phyloP scores from a whole-genome alignment of 2,888 invertebrate genomes.

The Galerucella nymphaeae region DNA sequence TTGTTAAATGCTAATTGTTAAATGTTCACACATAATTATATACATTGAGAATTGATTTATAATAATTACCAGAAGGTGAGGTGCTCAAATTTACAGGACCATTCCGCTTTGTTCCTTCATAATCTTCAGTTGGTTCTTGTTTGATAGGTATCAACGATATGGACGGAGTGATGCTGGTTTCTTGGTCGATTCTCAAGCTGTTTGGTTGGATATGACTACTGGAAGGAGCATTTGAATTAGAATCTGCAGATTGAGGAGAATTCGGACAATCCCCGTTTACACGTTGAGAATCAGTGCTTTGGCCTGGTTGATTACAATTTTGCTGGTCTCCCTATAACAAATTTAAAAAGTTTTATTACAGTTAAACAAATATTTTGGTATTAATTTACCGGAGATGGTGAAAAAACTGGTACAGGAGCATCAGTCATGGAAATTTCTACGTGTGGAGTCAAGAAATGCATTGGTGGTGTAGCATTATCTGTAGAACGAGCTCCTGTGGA shows the following conservation, averaged over 20 bases:
- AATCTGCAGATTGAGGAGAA: conserved; percentile 85
- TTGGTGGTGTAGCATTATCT: conserved; percentile 90
- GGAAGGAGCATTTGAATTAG: conserved; percentile 78
- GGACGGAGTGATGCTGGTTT: conserved; percentile 81
- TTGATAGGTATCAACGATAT: conserved; percentile 89
- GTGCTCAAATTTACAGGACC: conserved; percentile 62
- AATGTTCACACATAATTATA: too few species aligned
- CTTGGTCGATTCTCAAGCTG: conserved; percentile 63
- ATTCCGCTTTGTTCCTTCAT: conserved; percentile 62
- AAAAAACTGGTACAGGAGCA: conserved; percentile 76
- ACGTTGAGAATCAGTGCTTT: conserved; percentile 63
- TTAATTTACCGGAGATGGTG: conserved; percentile 67
- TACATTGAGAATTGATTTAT: background rate
- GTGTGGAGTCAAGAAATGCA: conserved; percentile 92
- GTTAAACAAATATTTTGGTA: background rate
- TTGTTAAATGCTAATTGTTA: too few species aligned
- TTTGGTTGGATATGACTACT: conserved; percentile 71
- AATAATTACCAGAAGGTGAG: conserved; percentile 56
- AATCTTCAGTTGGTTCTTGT: conserved; percentile 71
- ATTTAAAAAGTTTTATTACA: background rate
- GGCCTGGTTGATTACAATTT: conserved; percentile 58
- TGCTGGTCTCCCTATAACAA: conserved; percentile 59
- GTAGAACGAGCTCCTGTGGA: conserved; percentile 82
- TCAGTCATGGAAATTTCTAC: conserved; percentile 92
- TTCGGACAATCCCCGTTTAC: conserved; percentile 78